These are phyloP conservation scores for Ailurus styani DNA, from an alignment of 2,113 vertebrate species.

Conservation along the genomic window DNA sequence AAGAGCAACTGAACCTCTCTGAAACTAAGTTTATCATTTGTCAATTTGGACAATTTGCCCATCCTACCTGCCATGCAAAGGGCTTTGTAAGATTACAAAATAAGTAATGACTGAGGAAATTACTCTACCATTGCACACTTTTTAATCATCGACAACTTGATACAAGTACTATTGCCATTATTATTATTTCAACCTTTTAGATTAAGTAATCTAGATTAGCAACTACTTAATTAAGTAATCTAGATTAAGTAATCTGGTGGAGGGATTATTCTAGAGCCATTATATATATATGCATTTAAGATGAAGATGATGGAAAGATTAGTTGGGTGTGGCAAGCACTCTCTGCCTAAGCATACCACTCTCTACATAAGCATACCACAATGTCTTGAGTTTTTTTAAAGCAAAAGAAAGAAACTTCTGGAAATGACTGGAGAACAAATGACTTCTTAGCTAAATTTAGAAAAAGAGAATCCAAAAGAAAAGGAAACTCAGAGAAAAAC, in stretches of 20 bases:
- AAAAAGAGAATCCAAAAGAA: background rate
- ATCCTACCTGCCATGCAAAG: background rate
- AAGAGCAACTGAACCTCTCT: background rate
- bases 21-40: background rate
- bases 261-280: background rate
- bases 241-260: background rate
- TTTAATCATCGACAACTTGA: background rate
- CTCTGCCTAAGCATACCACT: too few relatives aligned
- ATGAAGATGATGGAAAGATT: background rate
- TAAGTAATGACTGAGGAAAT: background rate
- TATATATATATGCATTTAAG: background rate
- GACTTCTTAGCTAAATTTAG: background rate
- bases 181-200: background rate
- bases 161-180: background rate
- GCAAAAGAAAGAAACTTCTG: background rate
- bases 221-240: too few relatives aligned
- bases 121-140: background rate
- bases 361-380: background rate
- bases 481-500: background rate
- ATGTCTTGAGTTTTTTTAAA: background rate
- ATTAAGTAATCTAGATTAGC: background rate
- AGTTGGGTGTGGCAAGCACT: too few relatives aligned
- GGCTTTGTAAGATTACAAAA: background rate
- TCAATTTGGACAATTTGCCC: background rate
- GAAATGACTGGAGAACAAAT: background rate